Evolutionary conservation across 1,140 invertebrate genomes (phyloP).

Genomic region (Diorhabda elongata): DNA sequence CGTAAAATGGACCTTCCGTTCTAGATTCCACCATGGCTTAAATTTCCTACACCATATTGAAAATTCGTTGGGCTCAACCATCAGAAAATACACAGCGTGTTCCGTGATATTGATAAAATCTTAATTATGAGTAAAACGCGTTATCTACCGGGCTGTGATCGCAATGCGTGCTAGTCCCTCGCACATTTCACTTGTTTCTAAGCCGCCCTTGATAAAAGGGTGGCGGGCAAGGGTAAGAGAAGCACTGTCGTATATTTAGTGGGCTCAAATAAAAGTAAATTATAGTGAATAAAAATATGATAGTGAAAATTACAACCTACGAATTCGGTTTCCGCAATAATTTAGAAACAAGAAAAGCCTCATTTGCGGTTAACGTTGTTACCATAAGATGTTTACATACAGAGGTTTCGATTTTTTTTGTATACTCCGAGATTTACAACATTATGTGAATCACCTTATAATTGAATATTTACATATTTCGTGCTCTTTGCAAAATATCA

Average conservation of each 20-base stretch:
- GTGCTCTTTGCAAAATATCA: too few relatives aligned
- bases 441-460: too few relatives aligned
- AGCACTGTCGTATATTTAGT: not conserved
- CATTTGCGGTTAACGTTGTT: too few relatives aligned
- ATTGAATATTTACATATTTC: too few relatives aligned
- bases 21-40: constrained; percentile 3
- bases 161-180: constrained; percentile 42
- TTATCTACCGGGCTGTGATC: constrained; percentile 41
- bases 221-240: not conserved
- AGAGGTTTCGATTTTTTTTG: too few relatives aligned
- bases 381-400: too few relatives aligned
- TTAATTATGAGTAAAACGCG: constrained; percentile 47
- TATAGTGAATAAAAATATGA: too few relatives aligned
- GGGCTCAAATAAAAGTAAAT: not conserved
- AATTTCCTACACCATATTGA: constrained; percentile 39
- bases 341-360: too few relatives aligned
- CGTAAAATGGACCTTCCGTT: constrained; percentile 11
- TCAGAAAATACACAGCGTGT: constrained; percentile 34
- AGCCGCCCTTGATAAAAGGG: constrained; percentile 17
- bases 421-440: too few relatives aligned
- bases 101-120: constrained; percentile 41
- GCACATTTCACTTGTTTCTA: constrained; percentile 37
- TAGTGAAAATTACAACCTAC: too few relatives aligned
- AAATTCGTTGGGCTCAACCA: constrained; percentile 40
- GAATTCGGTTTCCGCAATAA: too few relatives aligned